Base-by-base conservation (phyloP, 2,888 invertebrate species). In the Charanyca ferruginea region DNA sequence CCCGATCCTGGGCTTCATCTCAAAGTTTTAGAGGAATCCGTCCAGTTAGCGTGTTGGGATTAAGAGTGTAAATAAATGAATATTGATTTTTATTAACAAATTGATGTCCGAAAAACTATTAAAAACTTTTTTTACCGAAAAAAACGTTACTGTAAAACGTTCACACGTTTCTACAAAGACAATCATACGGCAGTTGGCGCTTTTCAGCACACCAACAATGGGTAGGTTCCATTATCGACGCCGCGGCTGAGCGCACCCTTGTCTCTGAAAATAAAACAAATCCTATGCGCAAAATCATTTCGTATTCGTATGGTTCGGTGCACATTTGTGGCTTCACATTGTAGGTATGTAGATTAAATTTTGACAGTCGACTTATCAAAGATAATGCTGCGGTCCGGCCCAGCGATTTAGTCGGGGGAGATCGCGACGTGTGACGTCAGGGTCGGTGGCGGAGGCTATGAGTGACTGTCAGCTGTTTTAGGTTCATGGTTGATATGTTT, bases 201-300 rank as follows among this genome's bases (percentile, higher is more conserved):
- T 85, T 83, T 86, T 86, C 85, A 84, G 78, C 80, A 79, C 72
- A 79, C 73, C 83, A 79, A 82, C 82, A 82, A 79, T 84, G 79
- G 76, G 73, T 72, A 71, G 81, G 74, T 84, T 87, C 86, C 86
- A 88, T 89, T 90, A 90, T 90, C 90, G 84, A 79, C 76, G 75
- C 79, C 81, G 83, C 87, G 87, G 82, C 83, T 87, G 85, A 86
- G 84, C 81, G 87, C 88, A 80, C 85, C 82, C 84, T 80, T 85
- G 85, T 85, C 83, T 80, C 83, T 79, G 77, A 85, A 88, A 89
- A 88, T 87, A 90, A 90, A 90, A 87, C 87, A 88, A 90, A 88
- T 87, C 83, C 86, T 88, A 89, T 87, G 87, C 86, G 84, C 87
- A 82, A 87, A 89, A 89, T 88, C 85, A 87, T 86, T 83, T 83